Evolutionary conservation across 2,797 vertebrate species (phyloP).

Genomic region (Epinephelus awoara): DNA sequence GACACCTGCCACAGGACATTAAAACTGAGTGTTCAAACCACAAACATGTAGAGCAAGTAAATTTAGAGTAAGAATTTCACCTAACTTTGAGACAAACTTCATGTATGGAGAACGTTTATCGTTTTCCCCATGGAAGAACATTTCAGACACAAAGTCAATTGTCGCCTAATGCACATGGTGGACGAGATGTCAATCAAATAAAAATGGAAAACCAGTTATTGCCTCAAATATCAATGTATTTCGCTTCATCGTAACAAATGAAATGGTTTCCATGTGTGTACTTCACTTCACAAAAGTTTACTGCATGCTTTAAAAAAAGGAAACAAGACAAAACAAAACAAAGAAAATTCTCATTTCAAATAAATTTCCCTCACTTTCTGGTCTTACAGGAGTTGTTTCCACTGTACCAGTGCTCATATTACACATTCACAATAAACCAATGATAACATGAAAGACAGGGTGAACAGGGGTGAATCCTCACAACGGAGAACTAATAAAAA

Average conservation of each 20-base stretch:
- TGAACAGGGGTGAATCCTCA: constrained; percentile 68
- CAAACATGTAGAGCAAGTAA: constrained; percentile 33
- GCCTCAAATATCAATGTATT: constrained; percentile 84
- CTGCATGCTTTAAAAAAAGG: constrained; percentile 73
- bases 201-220: constrained; percentile 83
- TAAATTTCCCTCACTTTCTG: constrained; percentile 51
- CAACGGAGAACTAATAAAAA: constrained; percentile 69
- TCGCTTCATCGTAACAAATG: constrained; percentile 65
- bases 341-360: constrained; percentile 21
- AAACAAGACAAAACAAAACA: not conserved
- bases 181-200: constrained; percentile 41
- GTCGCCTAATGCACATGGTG: constrained; percentile 35
- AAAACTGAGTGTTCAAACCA: constrained; percentile 34
- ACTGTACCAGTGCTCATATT: constrained; percentile 22
- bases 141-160: constrained; percentile 60
- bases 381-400: constrained; percentile 39
- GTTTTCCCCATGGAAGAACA: constrained; percentile 71
- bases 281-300: constrained; percentile 69
- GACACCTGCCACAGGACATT: constrained; percentile 23
- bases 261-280: constrained; percentile 57
- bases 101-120: constrained; percentile 44
- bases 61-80: constrained; percentile 34
- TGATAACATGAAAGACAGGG: constrained; percentile 36
- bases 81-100: constrained; percentile 52
- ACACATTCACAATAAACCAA: constrained; percentile 65